A percentile compares a stretch with the other conserved stretches of the same genome.
These are phyloP conservation scores for Rhagoletis pomonella DNA, from an alignment of 1,140 invertebrate genomes.

Conservation along the genomic window DNA sequence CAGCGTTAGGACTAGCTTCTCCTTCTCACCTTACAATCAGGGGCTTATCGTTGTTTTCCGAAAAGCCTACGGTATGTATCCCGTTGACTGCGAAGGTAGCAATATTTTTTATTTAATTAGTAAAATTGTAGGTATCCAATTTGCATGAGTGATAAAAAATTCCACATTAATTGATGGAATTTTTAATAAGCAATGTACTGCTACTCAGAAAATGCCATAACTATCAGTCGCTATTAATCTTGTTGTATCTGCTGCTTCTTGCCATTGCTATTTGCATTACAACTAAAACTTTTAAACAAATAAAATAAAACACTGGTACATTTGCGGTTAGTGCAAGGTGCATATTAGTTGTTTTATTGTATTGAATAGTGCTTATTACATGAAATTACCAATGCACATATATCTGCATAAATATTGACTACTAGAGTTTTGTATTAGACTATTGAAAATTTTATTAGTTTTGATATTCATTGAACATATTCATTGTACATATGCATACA, in stretches of 20 bases:
- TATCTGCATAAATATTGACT: constrained; percentile 2
- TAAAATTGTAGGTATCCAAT: no score
- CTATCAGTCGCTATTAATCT: no score
- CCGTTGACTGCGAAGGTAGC: no score
- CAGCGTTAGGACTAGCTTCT: no score
- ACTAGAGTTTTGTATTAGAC: not conserved
- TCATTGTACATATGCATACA: not conserved
- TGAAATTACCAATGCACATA: constrained; percentile 1
- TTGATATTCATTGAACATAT: not conserved
- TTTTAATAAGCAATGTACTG: not conserved
- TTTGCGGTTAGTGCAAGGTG: constrained; percentile 40
- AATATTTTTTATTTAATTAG: no score
- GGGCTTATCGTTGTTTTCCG: no score
- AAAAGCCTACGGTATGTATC: no score
- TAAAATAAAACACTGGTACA: not conserved
- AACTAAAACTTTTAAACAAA: not conserved
- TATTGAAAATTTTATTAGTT: not conserved
- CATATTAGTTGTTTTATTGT: constrained; percentile 21
- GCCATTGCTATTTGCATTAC: not conserved
- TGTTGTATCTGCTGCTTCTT: not conserved
- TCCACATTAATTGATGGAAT: no score
- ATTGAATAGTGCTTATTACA: constrained; percentile 23
- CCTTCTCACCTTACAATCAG: no score
- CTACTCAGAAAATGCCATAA: no score
- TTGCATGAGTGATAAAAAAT: no score